Evolutionary conservation across 2,797 vertebrate species (phyloP), one percentile per base, ranked within the genome.

Genomic region (Atherinosoma microstoma): DNA sequence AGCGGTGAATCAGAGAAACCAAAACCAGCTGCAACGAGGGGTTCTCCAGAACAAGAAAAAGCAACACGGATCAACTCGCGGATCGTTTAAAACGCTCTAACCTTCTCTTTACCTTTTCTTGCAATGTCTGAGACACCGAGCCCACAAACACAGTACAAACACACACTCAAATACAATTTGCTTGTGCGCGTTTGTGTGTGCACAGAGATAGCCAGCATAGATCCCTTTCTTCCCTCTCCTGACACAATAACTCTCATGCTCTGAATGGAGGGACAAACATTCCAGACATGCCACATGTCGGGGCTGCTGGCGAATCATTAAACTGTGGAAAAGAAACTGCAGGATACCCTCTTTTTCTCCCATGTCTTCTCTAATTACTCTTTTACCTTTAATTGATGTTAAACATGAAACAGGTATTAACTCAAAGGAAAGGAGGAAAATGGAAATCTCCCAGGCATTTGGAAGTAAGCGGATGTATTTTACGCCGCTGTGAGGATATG

Each of bases 271-370:
- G 91, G 86, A 92, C 93, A 94, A 94, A 94, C 93, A 95, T 95
- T 94, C 93, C 93, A 93, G 78, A 89, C 90, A 95, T 95, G 92
- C 94, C 94, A 87, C 93, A 94, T 93, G 90, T 93, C 86, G 89
- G 85, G 83, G 90, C 93, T 92, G 91, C 92, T 91, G 93, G 94
- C 90, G 68, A 95, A 95, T 95, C 93, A 95, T 95, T 95, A 95
- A 95, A 94, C 93, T 85, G 77, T 88, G 84, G 84, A 88, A 92
- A 91, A 92, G 89, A 91, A 90, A 93, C 92, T 88, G 88, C 93
- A 93, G 92, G 91, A 93, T 89, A 75, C 90, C 88, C 86, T 88
- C 85, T 92, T 91, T 93, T 91, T 91, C 83, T 90, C 89, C 88
- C 80, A 87, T 87, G 92, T 94, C 93, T 90, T 94, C 89, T 92